A percentile compares a stretch with the other conserved stretches of the same genome.
Evolutionary conservation across 2,888 invertebrate species (phyloP).

Genomic region (Diplazon laetatorius): DNA sequence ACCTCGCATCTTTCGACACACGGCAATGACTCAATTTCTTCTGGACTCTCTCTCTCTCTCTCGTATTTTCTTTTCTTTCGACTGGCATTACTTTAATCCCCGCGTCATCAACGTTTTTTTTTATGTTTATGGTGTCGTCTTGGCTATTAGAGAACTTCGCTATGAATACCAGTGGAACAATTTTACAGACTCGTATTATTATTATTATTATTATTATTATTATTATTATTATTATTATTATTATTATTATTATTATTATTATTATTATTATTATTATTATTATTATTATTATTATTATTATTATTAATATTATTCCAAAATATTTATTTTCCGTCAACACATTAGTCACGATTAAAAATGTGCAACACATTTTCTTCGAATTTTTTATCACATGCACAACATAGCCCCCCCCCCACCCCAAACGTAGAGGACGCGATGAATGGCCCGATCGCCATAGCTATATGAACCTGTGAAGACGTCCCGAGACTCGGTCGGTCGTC

Average conservation of each 20-base stretch:
- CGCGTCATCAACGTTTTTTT: conserved; percentile 2
- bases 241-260: no score
- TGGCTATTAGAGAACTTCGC: neutral
- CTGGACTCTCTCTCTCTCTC: neutral
- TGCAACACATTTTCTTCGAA: no score
- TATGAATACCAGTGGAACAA: neutral
- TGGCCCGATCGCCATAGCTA: neutral
- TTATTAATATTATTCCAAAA: neutral
- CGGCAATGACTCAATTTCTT: conserved; percentile 40
- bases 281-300: neutral
- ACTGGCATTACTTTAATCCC: neutral
- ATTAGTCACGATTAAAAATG: conserved; percentile 21
- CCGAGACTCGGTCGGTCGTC: no score
- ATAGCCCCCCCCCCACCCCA: no score
- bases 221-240: neutral
- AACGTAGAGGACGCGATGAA: no score
- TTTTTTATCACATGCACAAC: no score
- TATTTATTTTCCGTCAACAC: conserved; percentile 25
- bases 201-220: neutral
- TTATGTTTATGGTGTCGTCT: conserved; percentile 25
- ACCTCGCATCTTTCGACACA: conserved; percentile 45
- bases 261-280: no score
- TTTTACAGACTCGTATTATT: neutral
- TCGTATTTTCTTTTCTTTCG: conserved; percentile 2
- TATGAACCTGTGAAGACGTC: no score